phyloP scores from a whole-genome alignment of 1,140 invertebrate species.

The Drosophila bipectinata region DNA sequence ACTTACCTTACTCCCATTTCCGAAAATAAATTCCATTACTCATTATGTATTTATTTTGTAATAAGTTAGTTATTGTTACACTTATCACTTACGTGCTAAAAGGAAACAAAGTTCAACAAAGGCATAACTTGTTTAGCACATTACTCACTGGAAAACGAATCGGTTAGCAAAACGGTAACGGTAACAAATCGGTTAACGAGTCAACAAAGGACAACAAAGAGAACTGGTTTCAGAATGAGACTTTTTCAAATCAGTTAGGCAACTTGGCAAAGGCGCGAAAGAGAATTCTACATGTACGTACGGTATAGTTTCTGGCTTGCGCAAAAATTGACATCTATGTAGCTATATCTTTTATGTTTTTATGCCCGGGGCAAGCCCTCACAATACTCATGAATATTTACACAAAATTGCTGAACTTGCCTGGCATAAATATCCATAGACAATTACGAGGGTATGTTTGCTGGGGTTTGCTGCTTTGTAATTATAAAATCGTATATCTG shows the following conservation, averaged over 20 bases:
- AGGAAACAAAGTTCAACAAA: slow-evolving; percentile 41
- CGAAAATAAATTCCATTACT: slow-evolving; percentile 10
- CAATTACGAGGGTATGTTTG: slow-evolving; percentile 31
- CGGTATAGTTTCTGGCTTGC: slow-evolving; percentile 37
- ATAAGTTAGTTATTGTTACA: slow-evolving; percentile 80
- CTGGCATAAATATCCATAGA: slow-evolving; percentile 28
- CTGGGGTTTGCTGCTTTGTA: slow-evolving; percentile 7
- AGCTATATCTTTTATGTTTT: slow-evolving; percentile 28
- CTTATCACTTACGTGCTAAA: slow-evolving; percentile 68
- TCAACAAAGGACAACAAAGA: slow-evolving; percentile 29
- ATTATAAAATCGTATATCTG: slow-evolving; percentile 57
- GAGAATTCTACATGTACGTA: slow-evolving; percentile 38
- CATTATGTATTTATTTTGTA: slow-evolving; percentile 66
- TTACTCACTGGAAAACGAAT: slow-evolving; percentile 37
- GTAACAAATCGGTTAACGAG: slow-evolving; percentile 13
- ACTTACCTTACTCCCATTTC: not conserved
- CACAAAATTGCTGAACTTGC: slow-evolving; percentile 18
- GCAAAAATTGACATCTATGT: slow-evolving; percentile 75
- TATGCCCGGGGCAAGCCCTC: slow-evolving; percentile 3
- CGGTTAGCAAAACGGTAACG: slow-evolving; percentile 1
- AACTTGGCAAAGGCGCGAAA: slow-evolving; percentile 76
- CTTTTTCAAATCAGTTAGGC: slow-evolving; percentile 67
- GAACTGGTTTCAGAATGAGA: slow-evolving; percentile 25
- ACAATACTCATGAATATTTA: slow-evolving; percentile 31
- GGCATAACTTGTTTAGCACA: slow-evolving; percentile 38